Evolutionary conservation across 2,797 vertebrate genomes (phyloP).

Genomic region (Antennarius maculatus): DNA sequence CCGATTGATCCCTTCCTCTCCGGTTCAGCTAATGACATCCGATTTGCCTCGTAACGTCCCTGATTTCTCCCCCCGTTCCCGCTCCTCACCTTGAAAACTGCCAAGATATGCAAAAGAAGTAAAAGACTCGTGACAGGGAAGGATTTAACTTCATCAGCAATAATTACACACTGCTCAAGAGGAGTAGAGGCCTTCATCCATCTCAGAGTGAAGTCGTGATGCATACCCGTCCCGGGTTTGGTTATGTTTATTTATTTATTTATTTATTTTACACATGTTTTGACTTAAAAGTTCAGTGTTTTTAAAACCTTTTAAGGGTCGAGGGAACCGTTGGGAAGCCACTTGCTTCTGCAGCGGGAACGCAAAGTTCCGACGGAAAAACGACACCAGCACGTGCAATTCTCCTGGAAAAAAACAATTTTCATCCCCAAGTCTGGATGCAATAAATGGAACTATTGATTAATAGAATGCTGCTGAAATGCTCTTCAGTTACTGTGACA

Average conservation of each 20-base stretch:
- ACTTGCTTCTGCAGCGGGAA: constrained; percentile 11
- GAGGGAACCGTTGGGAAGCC: constrained; percentile 14
- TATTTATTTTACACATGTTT: constrained; percentile 63
- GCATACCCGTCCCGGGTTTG: constrained; percentile 43
- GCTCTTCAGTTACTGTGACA: constrained; percentile 17
- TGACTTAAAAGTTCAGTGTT: constrained; percentile 54
- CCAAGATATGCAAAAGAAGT: constrained; percentile 60
- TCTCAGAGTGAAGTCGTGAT: constrained; percentile 61
- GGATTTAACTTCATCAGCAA: constrained; percentile 72
- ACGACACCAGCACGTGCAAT: not conserved
- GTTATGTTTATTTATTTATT: constrained; percentile 21
- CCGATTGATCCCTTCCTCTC: constrained; percentile 24
- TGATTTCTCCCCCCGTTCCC: not conserved
- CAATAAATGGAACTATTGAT: constrained; percentile 13
- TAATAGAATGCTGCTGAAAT: constrained; percentile 12
- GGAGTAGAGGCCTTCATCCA: constrained; percentile 61
- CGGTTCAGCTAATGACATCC: constrained; percentile 62
- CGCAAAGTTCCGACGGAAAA: constrained; percentile 20
- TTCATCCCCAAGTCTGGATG: not conserved
- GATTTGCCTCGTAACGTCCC: constrained; percentile 28
- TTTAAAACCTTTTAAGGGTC: constrained; percentile 13
- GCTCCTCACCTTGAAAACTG: constrained; percentile 21
- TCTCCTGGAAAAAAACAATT: not conserved
- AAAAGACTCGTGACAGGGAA: constrained; percentile 57
- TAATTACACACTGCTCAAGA: constrained; percentile 63